Conservation (phyloP, 2,797 vertebrate genomes). For the Micrastur ruficollis region DNA sequence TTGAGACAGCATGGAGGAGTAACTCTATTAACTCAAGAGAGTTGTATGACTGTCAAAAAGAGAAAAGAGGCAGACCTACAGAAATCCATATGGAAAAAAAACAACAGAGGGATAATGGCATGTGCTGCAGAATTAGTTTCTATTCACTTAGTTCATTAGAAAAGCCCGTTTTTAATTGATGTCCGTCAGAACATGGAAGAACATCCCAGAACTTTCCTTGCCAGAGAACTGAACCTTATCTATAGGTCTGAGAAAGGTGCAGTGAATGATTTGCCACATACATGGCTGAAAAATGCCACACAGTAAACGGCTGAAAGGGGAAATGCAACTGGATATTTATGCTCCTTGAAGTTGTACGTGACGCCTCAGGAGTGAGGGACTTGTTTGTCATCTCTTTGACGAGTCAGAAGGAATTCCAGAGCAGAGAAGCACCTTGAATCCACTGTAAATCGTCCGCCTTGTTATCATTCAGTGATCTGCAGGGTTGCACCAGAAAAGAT, state of each 20-base stretch:
- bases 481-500: conserved; percentile 1
- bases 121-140: background rate
- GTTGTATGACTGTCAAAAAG: background rate
- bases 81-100: background rate
- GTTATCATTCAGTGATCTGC: conserved; percentile 58
- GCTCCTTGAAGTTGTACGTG: background rate
- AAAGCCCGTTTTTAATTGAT: background rate
- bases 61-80: background rate
- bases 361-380: conserved; percentile 31
- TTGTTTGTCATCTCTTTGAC: conserved; percentile 62
- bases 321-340: conserved; percentile 47
- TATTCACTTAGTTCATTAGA: background rate
- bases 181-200: background rate
- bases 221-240: background rate
- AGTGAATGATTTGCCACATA: background rate
- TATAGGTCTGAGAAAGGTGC: background rate
- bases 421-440: conserved; percentile 38
- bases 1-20: background rate
- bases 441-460: conserved; percentile 59
- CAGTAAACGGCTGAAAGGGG: background rate
- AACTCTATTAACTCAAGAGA: background rate
- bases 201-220: background rate
- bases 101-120: background rate
- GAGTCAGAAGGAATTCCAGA: conserved; percentile 49
- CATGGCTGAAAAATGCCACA: background rate